Percentiles rank a stretch among this genome's conserved stretches.
phyloP scores from a whole-genome alignment of 2,888 invertebrate species.

The Apomyelois bistriatella region DNA sequence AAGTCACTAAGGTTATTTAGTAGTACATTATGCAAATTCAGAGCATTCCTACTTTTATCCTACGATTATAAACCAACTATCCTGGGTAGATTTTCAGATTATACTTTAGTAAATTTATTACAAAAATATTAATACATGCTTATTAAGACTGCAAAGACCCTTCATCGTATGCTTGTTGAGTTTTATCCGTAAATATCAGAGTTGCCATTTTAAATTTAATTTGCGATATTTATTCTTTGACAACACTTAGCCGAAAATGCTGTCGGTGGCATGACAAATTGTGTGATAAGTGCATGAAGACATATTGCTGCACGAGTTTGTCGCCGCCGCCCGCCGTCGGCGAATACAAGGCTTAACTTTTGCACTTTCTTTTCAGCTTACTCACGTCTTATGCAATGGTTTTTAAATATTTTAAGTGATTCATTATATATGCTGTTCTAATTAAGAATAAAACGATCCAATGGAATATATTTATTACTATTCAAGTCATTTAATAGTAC shows the following conservation, averaged over 20 bases:
- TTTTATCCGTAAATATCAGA: background rate
- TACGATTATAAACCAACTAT: too few species aligned
- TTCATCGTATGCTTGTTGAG: too few species aligned
- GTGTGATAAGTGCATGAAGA: conserved; percentile 60
- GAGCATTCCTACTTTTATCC: too few species aligned
- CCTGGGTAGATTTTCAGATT: too few species aligned
- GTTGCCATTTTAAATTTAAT: conserved; percentile 1
- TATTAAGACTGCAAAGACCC: too few species aligned
- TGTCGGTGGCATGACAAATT: conserved; percentile 69
- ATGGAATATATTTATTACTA: too few species aligned
- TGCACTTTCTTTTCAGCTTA: conserved; percentile 13
- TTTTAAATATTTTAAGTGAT: conserved; percentile 3
- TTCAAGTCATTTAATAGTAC: background rate
- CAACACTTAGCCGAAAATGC: conserved; percentile 52
- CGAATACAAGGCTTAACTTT: conserved; percentile 8
- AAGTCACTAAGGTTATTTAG: too few species aligned
- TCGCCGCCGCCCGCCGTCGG: conserved; percentile 22
- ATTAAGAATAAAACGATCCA: background rate
- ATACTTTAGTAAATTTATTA: too few species aligned
- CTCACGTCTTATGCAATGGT: conserved; percentile 5
- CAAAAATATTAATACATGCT: too few species aligned
- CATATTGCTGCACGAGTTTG: conserved; percentile 47
- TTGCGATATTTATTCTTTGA: conserved; percentile 42
- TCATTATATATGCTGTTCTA: background rate
- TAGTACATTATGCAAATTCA: too few species aligned